Percentiles rank a stretch among this genome's conserved stretches.
Conservation (phyloP, 2,888 invertebrate species). For the Acrobasis suavella region DNA sequence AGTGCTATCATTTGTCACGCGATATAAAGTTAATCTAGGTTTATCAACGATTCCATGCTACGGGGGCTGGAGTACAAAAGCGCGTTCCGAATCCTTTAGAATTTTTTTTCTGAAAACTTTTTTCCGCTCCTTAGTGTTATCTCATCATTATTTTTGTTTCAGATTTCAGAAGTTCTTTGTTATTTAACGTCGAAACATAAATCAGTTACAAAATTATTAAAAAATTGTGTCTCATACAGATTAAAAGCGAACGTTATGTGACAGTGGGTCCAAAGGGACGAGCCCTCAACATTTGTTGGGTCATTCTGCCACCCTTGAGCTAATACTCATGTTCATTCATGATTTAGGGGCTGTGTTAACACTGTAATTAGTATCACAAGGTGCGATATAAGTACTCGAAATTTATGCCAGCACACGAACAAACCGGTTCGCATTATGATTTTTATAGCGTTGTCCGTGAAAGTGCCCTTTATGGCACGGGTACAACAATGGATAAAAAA, state of each 20-base stretch:
- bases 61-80: no score
- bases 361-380: slow-evolving; percentile 76
- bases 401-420: slow-evolving; percentile 66
- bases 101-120: no score
- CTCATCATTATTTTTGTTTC: no score
- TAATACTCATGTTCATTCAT: slow-evolving; percentile 71
- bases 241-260: slow-evolving; percentile 20
- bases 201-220: neutral
- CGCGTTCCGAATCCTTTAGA: no score
- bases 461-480: slow-evolving; percentile 51
- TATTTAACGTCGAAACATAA: neutral
- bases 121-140: no score
- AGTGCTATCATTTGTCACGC: no score
- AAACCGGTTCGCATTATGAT: slow-evolving; percentile 61
- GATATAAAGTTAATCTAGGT: no score
- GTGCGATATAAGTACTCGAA: slow-evolving; percentile 70
- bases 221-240: slow-evolving; percentile 28
- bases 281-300: slow-evolving; percentile 55
- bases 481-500: slow-evolving; percentile 39
- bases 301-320: slow-evolving; percentile 63
- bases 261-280: slow-evolving; percentile 38
- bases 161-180: no score
- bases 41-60: no score
- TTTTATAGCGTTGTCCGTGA: slow-evolving; percentile 55
- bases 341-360: slow-evolving; percentile 71